phyloP scores from a whole-genome alignment of 2,113 vertebrate species.

The Pelmatolapia mariae region DNA sequence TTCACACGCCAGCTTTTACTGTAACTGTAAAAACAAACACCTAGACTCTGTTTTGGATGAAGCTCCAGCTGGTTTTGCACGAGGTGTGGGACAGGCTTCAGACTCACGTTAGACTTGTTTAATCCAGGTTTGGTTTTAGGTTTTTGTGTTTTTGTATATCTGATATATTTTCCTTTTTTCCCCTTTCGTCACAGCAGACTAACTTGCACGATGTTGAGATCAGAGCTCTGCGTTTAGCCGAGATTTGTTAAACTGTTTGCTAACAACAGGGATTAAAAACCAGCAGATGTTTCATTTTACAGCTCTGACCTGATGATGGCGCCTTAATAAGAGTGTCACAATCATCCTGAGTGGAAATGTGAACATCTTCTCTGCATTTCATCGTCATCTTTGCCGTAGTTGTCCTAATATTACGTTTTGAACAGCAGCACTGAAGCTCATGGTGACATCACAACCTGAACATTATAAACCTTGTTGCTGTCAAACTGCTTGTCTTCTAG shows the following conservation, averaged over 20 bases:
- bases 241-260: not conserved
- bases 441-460: rapidly evolving
- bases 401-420: rapidly evolving
- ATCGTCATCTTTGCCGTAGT: not conserved
- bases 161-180: not conserved
- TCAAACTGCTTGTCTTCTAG: not conserved
- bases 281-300: not conserved
- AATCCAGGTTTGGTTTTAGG: not conserved
- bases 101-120: not conserved
- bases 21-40: not conserved
- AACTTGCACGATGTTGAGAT: not conserved
- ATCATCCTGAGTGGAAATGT: not conserved
- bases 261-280: not conserved
- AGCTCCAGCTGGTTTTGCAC: not conserved
- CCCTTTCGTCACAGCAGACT: rapidly evolving
- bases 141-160: not conserved
- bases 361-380: not conserved
- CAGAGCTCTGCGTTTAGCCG: not conserved
- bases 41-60: not conserved
- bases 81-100: rapidly evolving
- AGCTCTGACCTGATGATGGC: not conserved
- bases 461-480: not conserved
- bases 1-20: not conserved
- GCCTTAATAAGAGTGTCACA: not conserved
- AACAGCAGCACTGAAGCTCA: not conserved